Evolutionary conservation across 2,888 invertebrate species (phyloP).

Genomic region (Papilio gigon): DNA sequence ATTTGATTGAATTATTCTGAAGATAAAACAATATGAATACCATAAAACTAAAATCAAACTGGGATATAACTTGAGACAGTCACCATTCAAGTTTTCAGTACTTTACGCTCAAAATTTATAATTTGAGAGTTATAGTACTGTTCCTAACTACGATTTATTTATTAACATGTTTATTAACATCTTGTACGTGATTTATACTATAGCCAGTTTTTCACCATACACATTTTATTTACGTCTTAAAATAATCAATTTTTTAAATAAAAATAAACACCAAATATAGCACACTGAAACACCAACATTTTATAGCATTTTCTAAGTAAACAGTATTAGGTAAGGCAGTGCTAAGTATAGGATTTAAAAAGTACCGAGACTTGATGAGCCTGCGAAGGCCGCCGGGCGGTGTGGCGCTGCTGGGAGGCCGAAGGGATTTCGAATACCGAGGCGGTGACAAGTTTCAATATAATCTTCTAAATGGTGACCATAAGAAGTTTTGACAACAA

Average conservation of each 20-base stretch:
- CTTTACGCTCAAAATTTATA: background rate
- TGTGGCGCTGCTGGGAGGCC: slow-evolving; percentile 76
- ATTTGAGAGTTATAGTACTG: too few relatives aligned
- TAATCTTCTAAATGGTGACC: slow-evolving; percentile 71
- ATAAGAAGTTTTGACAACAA: slow-evolving; percentile 68
- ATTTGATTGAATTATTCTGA: background rate
- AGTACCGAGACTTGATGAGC: slow-evolving; percentile 81
- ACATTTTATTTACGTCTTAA: background rate
- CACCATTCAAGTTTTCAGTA: background rate
- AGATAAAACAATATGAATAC: background rate
- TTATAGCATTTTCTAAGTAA: slow-evolving; percentile 40
- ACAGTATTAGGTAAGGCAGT: slow-evolving; percentile 69
- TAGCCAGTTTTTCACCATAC: background rate
- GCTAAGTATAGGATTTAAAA: slow-evolving; percentile 80
- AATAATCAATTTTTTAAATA: background rate
- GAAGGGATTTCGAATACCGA: slow-evolving; percentile 66
- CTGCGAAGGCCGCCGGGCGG: slow-evolving; percentile 69
- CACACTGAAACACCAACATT: slow-evolving; percentile 58
- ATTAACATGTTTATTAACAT: background rate
- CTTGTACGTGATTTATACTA: background rate
- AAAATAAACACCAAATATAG: slow-evolving; percentile 6
- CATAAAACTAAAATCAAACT: background rate
- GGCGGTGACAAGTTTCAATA: slow-evolving; percentile 63
- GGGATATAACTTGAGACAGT: background rate
- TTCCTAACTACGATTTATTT: too few relatives aligned